Evolutionary conservation across 53 echinoderm and acorn worm genomes (phyloP), one percentile per base, ranked within the genome.

Genomic region (Echinometra lucunter): DNA sequence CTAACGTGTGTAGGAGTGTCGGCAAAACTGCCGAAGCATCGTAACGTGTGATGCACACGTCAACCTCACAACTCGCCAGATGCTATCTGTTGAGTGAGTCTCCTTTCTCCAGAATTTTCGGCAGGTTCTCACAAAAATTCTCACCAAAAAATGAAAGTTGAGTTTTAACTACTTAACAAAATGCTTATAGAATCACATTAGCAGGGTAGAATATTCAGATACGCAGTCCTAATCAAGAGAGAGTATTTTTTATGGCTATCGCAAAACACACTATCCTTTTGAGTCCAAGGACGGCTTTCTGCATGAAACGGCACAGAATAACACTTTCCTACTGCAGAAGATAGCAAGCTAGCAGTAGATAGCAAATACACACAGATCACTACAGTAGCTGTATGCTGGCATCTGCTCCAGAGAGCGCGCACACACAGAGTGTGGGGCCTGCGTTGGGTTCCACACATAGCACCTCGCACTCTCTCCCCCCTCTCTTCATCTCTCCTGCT

Each of bases 1-100:
- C 85, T 85, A 85, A 6, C 85, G 28, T 49, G 47, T 45, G n/a
- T 85, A 85, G 85, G 85, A 85, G 85, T 85, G 85, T 30, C 85
- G 30, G 13, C n/a, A 8, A 45, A 45, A 47, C 28, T 42, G 49
- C 85, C 45, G 49, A 85, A 28, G 30, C 49, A 47, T 47, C 49
- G 47, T 30, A 85, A 47, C 85, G 12, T 49, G 30, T 30, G 85
- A 85, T 45, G 85, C 53, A n/a, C 82, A 85, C 85, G 45, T 45
- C 85, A 21, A 85, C 44, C n/a, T 23, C 81, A 81, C 81, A 81
- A 81, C 16, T 44, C 23, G 85, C 85, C 85, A 85, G 85, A 85
- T 85, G 85, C 78, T 85, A 85, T 47, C 85, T 85, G 85, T 85
- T 85, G 85, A 85, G 47, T 85, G 11, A 28, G 3, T 85, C 11